Evolutionary conservation across 2,113 vertebrate genomes (phyloP), one percentile per base, ranked within the genome.

Genomic region (Solenodon paradoxus): DNA sequence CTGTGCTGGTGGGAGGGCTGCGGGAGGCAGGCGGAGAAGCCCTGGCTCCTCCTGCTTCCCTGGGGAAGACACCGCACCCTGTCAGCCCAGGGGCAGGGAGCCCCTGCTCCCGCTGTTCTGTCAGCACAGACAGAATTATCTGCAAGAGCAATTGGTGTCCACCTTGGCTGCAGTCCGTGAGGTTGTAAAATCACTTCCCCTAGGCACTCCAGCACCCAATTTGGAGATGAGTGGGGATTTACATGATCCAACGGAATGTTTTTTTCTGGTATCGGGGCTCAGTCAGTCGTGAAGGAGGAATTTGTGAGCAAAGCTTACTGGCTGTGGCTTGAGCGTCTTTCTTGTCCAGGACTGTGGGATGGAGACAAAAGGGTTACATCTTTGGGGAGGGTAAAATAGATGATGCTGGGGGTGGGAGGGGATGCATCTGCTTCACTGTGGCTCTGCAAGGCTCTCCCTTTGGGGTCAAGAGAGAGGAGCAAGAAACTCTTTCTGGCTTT

Each of bases 201-300:
- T 26, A 78, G 94, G 92, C 90, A 42, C 92, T 96, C 79, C 77
- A 82, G 92, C 94, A 95, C 95, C 95, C 95, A 92, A 47, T 95
- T 84, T 95, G 94, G 94, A 92, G 95, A 92, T 69, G 90, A 97
- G 96, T 82, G 84, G 92, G 96, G 95, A 92, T 97, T 95, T 94
- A 95, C 93, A 88, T 80, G 90, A 93, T 90, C 87, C 96, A 45
- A 42, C 1, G 28, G 84, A 95, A 93, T 80, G 94, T 59, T 84
- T 94, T 94, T 88, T 94, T 81, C 92, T 19, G 2, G 81, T 87
- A 51, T 81, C 45, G 16, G 95, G 84, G 90, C 66, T 95, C 92
- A 95, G 90, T 92, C 88, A 88, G 72, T 82, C 51, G 15, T 92
- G 94, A 95, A 94, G 92, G 77, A 86, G 92, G 49, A 90, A 57